phyloP scores from a whole-genome alignment of 2,797 vertebrate genomes.

The Xerus rutilus region DNA sequence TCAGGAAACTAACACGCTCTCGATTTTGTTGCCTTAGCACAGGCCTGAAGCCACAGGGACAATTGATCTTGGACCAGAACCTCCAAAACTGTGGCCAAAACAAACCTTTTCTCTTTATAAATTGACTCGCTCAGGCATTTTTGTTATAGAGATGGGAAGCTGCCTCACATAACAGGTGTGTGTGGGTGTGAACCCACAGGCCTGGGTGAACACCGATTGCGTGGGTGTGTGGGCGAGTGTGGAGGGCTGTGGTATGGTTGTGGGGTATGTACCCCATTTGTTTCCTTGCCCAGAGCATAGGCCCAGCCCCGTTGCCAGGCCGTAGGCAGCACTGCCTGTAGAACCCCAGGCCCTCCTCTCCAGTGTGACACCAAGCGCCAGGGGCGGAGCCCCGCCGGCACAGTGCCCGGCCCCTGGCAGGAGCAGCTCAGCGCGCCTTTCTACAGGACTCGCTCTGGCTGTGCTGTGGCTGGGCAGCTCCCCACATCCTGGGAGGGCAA shows the following conservation, averaged over 20 bases:
- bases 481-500: too few relatives aligned
- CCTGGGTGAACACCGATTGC: too few relatives aligned
- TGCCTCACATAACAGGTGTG: neutral
- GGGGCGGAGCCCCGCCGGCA: neutral
- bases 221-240: neutral
- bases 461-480: too few relatives aligned
- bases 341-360: neutral
- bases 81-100: neutral
- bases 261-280: neutral
- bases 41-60: neutral
- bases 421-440: accelerated
- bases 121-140: neutral
- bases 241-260: neutral
- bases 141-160: neutral
- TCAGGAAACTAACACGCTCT: too few relatives aligned
- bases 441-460: neutral
- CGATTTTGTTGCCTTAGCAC: neutral
- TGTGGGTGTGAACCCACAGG: too few relatives aligned
- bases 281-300: neutral
- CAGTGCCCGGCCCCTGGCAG: accelerated
- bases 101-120: too few relatives aligned
- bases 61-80: neutral
- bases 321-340: neutral
- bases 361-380: accelerated
- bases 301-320: neutral